Conservation (phyloP, 2,888 invertebrate genomes). For the Bombylius major region DNA sequence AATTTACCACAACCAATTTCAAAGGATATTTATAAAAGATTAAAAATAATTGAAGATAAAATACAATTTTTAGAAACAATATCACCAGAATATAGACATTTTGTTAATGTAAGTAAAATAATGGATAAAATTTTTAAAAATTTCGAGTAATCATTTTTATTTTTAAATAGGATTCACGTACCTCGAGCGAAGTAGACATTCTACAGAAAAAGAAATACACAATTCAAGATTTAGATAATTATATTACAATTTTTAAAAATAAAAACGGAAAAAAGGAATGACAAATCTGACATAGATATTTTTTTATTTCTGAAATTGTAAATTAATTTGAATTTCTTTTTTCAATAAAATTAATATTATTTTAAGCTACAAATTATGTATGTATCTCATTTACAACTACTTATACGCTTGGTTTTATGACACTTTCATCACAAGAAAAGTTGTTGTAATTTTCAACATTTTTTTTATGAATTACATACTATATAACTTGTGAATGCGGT, state of each 20-base stretch:
- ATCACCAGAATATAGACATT: slow-evolving; percentile 69
- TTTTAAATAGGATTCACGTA: background rate
- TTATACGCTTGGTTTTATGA: too few species aligned
- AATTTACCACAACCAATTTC: slow-evolving; percentile 39
- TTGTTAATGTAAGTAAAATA: slow-evolving; percentile 40
- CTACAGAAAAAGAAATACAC: background rate
- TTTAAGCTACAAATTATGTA: too few species aligned
- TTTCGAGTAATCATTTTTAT: background rate
- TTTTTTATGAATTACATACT: too few species aligned
- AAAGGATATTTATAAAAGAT: slow-evolving; percentile 50
- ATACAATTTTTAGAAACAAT: slow-evolving; percentile 58
- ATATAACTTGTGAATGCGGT: too few species aligned
- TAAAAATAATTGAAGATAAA: slow-evolving; percentile 62
- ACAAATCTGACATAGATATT: too few species aligned
- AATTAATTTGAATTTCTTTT: too few species aligned
- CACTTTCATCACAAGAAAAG: too few species aligned
- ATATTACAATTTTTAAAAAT: background rate
- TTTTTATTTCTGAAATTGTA: too few species aligned
- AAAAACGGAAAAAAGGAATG: background rate
- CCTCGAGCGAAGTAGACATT: background rate
- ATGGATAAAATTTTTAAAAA: background rate
- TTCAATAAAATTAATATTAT: too few species aligned
- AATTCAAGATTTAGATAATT: slow-evolving; percentile 1
- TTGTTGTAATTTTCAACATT: too few species aligned
- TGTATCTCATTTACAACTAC: too few species aligned